Percentiles rank a stretch among this genome's conserved stretches.
phyloP scores from a whole-genome alignment of 2,888 invertebrate species.

The Punctoribates punctum region DNA sequence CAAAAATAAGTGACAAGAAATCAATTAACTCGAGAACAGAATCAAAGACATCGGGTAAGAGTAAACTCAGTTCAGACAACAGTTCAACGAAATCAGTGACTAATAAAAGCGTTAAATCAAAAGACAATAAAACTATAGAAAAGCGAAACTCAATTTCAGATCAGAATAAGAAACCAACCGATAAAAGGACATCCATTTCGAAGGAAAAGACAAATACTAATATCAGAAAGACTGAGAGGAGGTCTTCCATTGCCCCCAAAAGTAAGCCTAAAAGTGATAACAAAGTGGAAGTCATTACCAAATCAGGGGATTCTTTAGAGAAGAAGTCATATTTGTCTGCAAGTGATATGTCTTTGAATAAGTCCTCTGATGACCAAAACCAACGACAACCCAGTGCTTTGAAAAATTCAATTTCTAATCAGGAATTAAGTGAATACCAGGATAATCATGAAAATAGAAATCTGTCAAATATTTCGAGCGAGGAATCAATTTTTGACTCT shows the following conservation, averaged over 20 bases:
- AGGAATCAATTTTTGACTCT: conserved; percentile 18
- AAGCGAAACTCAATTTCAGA: background rate
- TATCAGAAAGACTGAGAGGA: too few relatives aligned
- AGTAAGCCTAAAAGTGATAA: background rate
- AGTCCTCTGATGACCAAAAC: background rate
- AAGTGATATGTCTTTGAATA: conserved; percentile 15
- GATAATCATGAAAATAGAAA: background rate
- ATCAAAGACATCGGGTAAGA: too few relatives aligned
- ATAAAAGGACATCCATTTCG: background rate
- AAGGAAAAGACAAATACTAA: too few relatives aligned
- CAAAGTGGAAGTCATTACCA: background rate
- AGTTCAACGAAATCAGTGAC: background rate
- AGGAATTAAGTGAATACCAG: background rate
- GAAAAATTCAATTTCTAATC: background rate
- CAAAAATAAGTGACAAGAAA: too few relatives aligned
- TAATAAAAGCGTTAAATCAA: background rate
- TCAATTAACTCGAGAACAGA: too few relatives aligned
- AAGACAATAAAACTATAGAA: background rate
- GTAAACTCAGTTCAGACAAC: too few relatives aligned
- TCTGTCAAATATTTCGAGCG: background rate
- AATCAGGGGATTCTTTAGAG: background rate
- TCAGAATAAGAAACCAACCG: background rate
- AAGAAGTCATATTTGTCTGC: background rate
- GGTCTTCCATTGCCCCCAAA: too few relatives aligned
- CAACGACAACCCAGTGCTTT: background rate